Percentiles rank a stretch among this genome's conserved stretches.
phyloP scores from a whole-genome alignment of 2,113 vertebrate species.

The Myocastor coypus region DNA sequence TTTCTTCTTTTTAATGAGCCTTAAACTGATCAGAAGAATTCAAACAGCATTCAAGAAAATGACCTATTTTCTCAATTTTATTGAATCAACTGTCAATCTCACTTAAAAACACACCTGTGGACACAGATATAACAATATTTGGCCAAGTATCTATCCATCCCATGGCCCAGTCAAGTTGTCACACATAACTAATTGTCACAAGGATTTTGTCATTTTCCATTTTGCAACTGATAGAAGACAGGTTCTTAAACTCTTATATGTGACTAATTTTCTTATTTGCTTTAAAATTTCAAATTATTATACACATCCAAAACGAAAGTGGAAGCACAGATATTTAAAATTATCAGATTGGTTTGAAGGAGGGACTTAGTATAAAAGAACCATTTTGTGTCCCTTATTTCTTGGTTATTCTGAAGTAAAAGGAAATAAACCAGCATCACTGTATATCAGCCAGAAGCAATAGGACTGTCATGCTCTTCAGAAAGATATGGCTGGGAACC shows the following conservation, averaged over 20 bases:
- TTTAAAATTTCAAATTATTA: slow-evolving; percentile 33
- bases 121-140: not conserved
- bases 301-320: not conserved
- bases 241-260: not conserved
- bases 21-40: not conserved
- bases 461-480: slow-evolving; percentile 30
- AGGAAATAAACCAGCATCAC: slow-evolving; percentile 5
- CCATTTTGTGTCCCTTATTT: not conserved
- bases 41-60: not conserved
- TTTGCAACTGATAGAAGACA: not conserved
- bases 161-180: not conserved
- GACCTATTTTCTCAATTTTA: not conserved
- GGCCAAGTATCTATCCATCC: not conserved
- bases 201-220: not conserved
- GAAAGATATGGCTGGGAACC: slow-evolving; percentile 10
- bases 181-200: not conserved
- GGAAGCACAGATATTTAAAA: slow-evolving; percentile 34
- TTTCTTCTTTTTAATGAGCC: not conserved
- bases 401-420: slow-evolving; percentile 48
- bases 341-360: slow-evolving; percentile 33
- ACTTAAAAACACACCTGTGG: not conserved
- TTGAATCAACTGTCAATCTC: slow-evolving; percentile 12
- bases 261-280: slow-evolving; percentile 22
- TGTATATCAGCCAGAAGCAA: slow-evolving; percentile 43
- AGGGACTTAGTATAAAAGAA: not conserved